Evolutionary conservation across 2,797 vertebrate species (phyloP).

Genomic region (Hoplostethus mediterraneus): DNA sequence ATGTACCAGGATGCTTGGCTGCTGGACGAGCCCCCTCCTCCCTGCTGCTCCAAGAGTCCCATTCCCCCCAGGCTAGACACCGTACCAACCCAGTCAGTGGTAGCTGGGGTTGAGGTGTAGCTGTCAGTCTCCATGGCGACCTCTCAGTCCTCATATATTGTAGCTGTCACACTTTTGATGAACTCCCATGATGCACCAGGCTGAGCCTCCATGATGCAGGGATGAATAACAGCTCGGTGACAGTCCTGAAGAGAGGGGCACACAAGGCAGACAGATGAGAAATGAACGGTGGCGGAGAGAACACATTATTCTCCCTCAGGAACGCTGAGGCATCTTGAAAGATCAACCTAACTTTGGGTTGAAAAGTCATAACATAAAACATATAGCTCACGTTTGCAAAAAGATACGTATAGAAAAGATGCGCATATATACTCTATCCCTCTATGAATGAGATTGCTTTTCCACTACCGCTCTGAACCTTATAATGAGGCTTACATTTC

Average conservation of each 20-base stretch:
- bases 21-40: slow-evolving; percentile 33
- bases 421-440: not conserved
- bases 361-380: slow-evolving; percentile 28
- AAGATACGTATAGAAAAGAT: not conserved
- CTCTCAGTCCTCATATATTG: slow-evolving; percentile 69
- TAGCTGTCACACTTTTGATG: slow-evolving; percentile 52
- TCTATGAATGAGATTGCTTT: not conserved
- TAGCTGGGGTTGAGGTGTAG: slow-evolving; percentile 64
- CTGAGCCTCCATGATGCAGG: slow-evolving; percentile 66
- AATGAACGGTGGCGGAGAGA: slow-evolving; percentile 33
- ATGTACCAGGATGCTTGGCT: slow-evolving; percentile 48
- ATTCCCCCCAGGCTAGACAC: slow-evolving; percentile 40
- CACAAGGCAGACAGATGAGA: slow-evolving; percentile 67
- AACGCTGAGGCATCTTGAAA: slow-evolving; percentile 14
- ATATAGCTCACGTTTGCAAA: not conserved
- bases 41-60: slow-evolving; percentile 49
- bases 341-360: slow-evolving; percentile 19
- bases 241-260: slow-evolving; percentile 66
- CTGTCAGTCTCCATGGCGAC: slow-evolving; percentile 78
- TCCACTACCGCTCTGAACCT: too few relatives aligned
- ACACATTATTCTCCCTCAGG: slow-evolving; percentile 40
- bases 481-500: too few relatives aligned
- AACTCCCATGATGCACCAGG: slow-evolving; percentile 71
- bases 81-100: slow-evolving; percentile 69
- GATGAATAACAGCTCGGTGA: slow-evolving; percentile 62